These are phyloP conservation scores for Setipinna tenuifilis DNA, from an alignment of 2,797 vertebrate species.

Conservation along the genomic window DNA sequence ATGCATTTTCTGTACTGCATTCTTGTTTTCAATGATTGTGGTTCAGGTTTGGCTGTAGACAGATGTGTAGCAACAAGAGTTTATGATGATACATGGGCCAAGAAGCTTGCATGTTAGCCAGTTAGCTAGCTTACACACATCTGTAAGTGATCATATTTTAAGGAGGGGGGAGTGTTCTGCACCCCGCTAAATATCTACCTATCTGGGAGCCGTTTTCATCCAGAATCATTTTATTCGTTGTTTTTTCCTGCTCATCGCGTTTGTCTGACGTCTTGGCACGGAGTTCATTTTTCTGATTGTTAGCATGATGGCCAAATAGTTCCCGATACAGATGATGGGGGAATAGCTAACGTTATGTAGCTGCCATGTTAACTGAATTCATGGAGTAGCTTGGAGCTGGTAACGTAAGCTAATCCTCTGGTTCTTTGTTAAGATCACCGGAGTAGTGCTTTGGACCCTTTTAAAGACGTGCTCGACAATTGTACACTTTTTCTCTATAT, in stretches of 20 bases:
- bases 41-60: neutral
- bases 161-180: conserved; percentile 2
- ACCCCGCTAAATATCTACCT: neutral
- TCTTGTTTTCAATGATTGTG: conserved; percentile 20
- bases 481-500: conserved; percentile 75
- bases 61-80: neutral
- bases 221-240: neutral
- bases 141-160: conserved; percentile 24
- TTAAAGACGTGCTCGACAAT: conserved; percentile 46
- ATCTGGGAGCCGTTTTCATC: neutral
- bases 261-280: conserved; percentile 28
- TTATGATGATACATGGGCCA: conserved; percentile 63
- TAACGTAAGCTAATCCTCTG: conserved; percentile 20
- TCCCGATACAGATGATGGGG: conserved; percentile 3
- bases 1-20: neutral
- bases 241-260: neutral
- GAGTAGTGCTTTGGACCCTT: conserved; percentile 44
- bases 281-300: conserved; percentile 11
- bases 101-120: conserved; percentile 34
- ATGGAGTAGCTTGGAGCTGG: conserved; percentile 35
- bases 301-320: neutral
- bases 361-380: conserved; percentile 18
- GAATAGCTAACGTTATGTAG: conserved; percentile 24
- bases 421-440: conserved; percentile 18
- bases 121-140: conserved; percentile 11